Evolutionary conservation across 2,888 invertebrate genomes (phyloP), one percentile per base, ranked within the genome.

Genomic region (Aleiodes leptofemur): DNA sequence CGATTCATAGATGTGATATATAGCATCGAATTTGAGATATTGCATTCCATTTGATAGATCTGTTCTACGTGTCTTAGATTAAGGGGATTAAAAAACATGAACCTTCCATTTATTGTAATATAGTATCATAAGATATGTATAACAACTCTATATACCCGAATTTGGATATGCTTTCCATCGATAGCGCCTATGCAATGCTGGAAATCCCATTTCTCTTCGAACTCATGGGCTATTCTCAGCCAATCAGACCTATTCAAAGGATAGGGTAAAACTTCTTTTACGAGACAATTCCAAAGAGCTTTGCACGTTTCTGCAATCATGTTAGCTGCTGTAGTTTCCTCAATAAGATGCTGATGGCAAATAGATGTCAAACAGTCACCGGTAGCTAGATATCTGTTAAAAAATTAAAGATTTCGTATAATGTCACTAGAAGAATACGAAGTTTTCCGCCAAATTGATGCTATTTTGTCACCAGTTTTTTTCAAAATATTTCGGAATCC

Each of bases 351-450:
- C 5, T 77, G 77, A n/a, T 72, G 76, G 14, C 72, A 71, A 8
- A 78, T 57, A 0, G 79, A 79, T 29, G 69, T 57, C 7, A 79
- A 59, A 16, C 56, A 56, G 56, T 79, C 80, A 8, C 79, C 80
- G 53, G 73, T 74, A 48, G 78, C 78, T 56, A 80, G 73, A 73
- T 74, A 78, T 72, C 78, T 80, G 13, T 73, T 43, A 53, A 56
- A 31, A 57, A 59, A 72, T 29, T 48, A 50, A 38, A 56, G 29
- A 3, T 14, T 57, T 16, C 0, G 8, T 3, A 51, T 51, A 13
- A 51, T 51, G 11, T 38, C n/a, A 34, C n/a, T 2, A 23, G 1
- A 23, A 23, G 2, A 23, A 23, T 23, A 23, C 23, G 23, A 2
- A 23, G 23, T 1, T 23, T 23, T 23, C 23, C 2, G 23, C 23